phyloP scores from a whole-genome alignment of 2,888 invertebrate genomes.

The Panopea generosa region DNA sequence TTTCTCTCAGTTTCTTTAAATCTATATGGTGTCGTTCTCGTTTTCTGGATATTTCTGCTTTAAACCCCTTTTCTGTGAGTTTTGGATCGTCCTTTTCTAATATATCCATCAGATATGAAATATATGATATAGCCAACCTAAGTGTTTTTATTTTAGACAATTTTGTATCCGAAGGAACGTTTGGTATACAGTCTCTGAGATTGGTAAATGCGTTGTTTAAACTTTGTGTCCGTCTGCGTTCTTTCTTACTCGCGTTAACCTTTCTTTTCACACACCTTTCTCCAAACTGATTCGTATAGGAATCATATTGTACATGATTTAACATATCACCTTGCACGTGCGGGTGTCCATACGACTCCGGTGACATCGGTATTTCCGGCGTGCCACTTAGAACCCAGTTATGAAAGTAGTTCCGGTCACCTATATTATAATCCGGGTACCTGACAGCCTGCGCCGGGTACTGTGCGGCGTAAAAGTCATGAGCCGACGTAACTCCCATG shows the following conservation, averaged over 20 bases:
- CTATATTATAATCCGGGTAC: slow-evolving; percentile 71
- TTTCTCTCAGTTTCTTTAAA: slow-evolving; percentile 48
- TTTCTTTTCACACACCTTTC: slow-evolving; percentile 78
- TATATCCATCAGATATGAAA: slow-evolving; percentile 94
- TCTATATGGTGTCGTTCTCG: slow-evolving; percentile 64
- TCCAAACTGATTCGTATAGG: slow-evolving; percentile 67
- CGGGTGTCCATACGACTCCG: slow-evolving; percentile 63
- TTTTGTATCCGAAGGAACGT: slow-evolving; percentile 98
- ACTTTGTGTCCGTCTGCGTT: slow-evolving; percentile 95
- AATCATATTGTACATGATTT: slow-evolving; percentile 46
- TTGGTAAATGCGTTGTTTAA: slow-evolving; percentile 98
- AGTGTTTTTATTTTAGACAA: slow-evolving; percentile 97
- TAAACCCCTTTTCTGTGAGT: slow-evolving; percentile 89
- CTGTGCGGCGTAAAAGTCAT: slow-evolving; percentile 73
- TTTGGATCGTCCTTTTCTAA: slow-evolving; percentile 93
- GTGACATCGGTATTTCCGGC: slow-evolving; percentile 74
- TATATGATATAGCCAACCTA: slow-evolving; percentile 90
- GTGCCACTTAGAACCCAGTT: slow-evolving; percentile 79
- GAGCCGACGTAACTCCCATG: slow-evolving; percentile 71
- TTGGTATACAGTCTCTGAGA: slow-evolving; percentile 96
- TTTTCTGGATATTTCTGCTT: slow-evolving; percentile 91
- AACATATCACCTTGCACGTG: slow-evolving; percentile 56
- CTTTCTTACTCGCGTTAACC: slow-evolving; percentile 97
- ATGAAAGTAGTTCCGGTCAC: slow-evolving; percentile 76
- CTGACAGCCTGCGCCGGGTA: slow-evolving; percentile 72